phyloP scores from a whole-genome alignment of 2,888 invertebrate genomes.

The Orchestes rusci region DNA sequence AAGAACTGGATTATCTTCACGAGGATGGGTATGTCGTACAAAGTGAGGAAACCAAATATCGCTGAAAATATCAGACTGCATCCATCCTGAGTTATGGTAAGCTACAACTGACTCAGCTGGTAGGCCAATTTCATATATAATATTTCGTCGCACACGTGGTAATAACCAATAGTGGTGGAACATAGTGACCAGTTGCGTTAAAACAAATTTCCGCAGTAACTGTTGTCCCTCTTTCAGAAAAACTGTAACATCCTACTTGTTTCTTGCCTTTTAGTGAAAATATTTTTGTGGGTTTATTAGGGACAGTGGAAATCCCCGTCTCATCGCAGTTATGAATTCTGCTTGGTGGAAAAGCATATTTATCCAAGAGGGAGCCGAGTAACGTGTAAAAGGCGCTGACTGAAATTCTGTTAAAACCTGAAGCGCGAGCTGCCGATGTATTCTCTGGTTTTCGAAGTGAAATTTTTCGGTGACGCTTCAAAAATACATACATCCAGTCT shows the following conservation, averaged over 20 bases:
- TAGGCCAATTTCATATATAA: too few relatives aligned
- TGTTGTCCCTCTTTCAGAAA: too few relatives aligned
- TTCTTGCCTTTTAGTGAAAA: too few relatives aligned
- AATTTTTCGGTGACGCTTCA: background rate
- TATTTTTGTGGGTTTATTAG: conserved; percentile 23
- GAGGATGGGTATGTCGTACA: conserved; percentile 32
- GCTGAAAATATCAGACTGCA: conserved; percentile 6
- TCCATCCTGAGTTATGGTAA: conserved; percentile 22
- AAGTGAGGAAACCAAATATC: conserved; percentile 6
- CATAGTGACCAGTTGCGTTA: too few relatives aligned
- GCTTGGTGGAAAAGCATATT: conserved; percentile 8
- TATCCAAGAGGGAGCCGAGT: too few relatives aligned
- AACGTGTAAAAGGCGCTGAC: too few relatives aligned
- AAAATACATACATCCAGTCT: conserved; percentile 8
- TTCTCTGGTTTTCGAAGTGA: conserved; percentile 1
- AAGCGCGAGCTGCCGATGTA: too few relatives aligned
- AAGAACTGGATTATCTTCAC: conserved; percentile 31
- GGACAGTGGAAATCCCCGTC: conserved; percentile 7
- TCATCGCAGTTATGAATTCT: conserved; percentile 6
- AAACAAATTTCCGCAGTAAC: too few relatives aligned
- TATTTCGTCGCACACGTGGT: too few relatives aligned
- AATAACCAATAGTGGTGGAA: too few relatives aligned
- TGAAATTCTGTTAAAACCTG: too few relatives aligned
- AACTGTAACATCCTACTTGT: too few relatives aligned
- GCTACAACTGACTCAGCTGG: conserved; percentile 24